Evolutionary conservation across 2,888 invertebrate species (phyloP).

Genomic region (Alcis repandata): DNA sequence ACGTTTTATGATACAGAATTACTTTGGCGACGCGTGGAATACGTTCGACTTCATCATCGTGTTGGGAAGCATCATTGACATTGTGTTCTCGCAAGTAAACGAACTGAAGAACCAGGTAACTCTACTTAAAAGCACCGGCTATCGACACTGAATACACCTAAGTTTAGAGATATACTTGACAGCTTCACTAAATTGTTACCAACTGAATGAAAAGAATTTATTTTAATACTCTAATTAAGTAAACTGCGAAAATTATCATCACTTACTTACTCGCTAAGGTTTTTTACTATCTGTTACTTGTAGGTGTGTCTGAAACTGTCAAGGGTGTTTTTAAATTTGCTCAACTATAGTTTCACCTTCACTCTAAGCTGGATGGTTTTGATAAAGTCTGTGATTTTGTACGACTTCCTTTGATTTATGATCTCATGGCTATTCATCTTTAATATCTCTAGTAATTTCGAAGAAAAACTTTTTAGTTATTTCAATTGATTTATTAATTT

Average conservation of each 20-base stretch:
- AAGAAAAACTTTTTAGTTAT: too few species aligned
- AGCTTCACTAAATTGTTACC: neutral
- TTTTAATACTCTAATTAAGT: too few species aligned
- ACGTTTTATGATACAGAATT: slow-evolving; percentile 89
- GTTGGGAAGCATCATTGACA: slow-evolving; percentile 98
- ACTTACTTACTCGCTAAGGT: too few species aligned
- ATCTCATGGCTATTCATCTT: neutral
- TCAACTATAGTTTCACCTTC: slow-evolving; percentile 32
- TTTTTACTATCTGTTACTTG: neutral
- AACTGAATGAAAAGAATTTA: neutral
- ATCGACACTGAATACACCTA: slow-evolving; percentile 41
- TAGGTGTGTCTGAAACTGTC: neutral
- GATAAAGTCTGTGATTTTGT: slow-evolving; percentile 31
- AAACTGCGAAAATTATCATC: too few species aligned
- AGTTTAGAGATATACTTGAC: neutral
- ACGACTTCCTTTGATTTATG: neutral
- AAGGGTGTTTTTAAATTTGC: slow-evolving; percentile 3
- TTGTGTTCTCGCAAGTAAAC: slow-evolving; percentile 98
- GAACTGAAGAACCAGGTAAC: slow-evolving; percentile 90
- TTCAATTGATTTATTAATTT: too few species aligned
- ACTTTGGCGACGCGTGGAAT: slow-evolving; percentile 99
- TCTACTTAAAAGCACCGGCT: slow-evolving; percentile 40
- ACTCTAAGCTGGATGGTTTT: slow-evolving; percentile 46
- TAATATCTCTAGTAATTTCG: too few species aligned
- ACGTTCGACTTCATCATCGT: slow-evolving; percentile 99